Evolutionary conservation across 2,888 invertebrate species (phyloP).

Genomic region (Prosapia bicincta): DNA sequence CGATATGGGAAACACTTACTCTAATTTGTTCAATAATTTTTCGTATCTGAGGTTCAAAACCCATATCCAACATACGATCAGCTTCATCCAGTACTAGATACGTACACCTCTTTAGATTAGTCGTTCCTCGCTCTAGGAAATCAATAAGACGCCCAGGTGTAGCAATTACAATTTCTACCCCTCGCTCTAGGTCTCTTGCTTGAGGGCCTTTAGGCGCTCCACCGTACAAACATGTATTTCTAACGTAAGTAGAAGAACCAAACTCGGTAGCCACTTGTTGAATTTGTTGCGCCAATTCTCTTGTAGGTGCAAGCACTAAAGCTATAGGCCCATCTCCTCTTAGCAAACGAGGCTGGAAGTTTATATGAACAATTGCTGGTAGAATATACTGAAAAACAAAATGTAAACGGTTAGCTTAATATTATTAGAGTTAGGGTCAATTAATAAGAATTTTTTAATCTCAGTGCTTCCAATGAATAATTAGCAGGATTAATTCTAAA

Average conservation of each 20-base stretch:
- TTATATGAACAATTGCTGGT: conserved; percentile 96
- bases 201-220: conserved; percentile 96
- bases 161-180: conserved; percentile 85
- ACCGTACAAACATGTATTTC: conserved; percentile 95
- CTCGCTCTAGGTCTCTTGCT: conserved; percentile 67
- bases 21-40: conserved; percentile 91
- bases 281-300: conserved; percentile 88
- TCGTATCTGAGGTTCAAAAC: conserved; percentile 93
- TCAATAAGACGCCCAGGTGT: conserved; percentile 87
- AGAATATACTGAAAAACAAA: conserved; percentile 61
- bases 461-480: too few relatives aligned
- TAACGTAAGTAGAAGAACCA: conserved; percentile 81
- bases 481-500: too few relatives aligned
- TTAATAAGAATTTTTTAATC: too few relatives aligned
- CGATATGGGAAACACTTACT: conserved; percentile 46
- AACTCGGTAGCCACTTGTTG: conserved; percentile 91
- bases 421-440: neutral
- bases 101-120: conserved; percentile 80
- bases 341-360: conserved; percentile 79
- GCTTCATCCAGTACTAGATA: conserved; percentile 90
- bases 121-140: conserved; percentile 74
- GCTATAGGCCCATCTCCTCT: conserved; percentile 93
- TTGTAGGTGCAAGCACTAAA: conserved; percentile 83
- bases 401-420: neutral
- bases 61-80: conserved; percentile 97